Percentiles rank a stretch among this genome's conserved stretches.
Conservation (phyloP, 2,113 vertebrate genomes). For the Rhinolophus ferrumequinum region DNA sequence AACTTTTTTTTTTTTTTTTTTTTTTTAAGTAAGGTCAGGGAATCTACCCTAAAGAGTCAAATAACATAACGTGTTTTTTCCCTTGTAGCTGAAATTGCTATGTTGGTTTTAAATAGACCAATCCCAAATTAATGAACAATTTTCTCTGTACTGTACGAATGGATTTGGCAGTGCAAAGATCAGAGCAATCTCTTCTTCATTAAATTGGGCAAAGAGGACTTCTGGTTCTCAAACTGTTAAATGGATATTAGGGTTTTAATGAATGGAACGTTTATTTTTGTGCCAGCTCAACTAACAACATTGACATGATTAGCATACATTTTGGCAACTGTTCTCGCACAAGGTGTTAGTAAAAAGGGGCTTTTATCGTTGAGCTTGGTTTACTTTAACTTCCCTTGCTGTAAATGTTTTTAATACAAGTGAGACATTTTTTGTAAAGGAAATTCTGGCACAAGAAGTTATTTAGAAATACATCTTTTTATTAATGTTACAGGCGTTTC, state of each 20-base stretch:
- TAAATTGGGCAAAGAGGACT: slow-evolving; percentile 76
- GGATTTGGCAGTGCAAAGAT: slow-evolving; percentile 74
- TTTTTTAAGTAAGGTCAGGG: not conserved
- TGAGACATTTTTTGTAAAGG: slow-evolving; percentile 61
- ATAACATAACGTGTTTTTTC: slow-evolving; percentile 57
- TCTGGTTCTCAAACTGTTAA: slow-evolving; percentile 81
- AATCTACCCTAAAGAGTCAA: not conserved
- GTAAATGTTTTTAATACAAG: slow-evolving; percentile 76
- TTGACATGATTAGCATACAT: slow-evolving; percentile 85
- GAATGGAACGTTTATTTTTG: slow-evolving; percentile 88
- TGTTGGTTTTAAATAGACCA: slow-evolving; percentile 76
- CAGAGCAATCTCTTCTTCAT: slow-evolving; percentile 81
- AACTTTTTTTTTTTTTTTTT: not conserved
- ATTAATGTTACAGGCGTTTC: slow-evolving; percentile 57
- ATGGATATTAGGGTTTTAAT: slow-evolving; percentile 84
- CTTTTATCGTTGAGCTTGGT: slow-evolving; percentile 83
- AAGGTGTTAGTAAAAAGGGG: slow-evolving; percentile 83
- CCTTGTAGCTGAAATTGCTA: slow-evolving; percentile 64
- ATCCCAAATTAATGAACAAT: slow-evolving; percentile 72
- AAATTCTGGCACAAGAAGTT: slow-evolving; percentile 57
- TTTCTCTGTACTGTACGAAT: slow-evolving; percentile 68
- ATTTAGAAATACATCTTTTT: slow-evolving; percentile 61
- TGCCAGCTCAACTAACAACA: slow-evolving; percentile 85
- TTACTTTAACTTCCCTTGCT: slow-evolving; percentile 76
- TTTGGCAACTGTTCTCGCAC: slow-evolving; percentile 83